Conservation (phyloP, 2,888 invertebrate genomes). For the Caenorhabditis wallacei region DNA sequence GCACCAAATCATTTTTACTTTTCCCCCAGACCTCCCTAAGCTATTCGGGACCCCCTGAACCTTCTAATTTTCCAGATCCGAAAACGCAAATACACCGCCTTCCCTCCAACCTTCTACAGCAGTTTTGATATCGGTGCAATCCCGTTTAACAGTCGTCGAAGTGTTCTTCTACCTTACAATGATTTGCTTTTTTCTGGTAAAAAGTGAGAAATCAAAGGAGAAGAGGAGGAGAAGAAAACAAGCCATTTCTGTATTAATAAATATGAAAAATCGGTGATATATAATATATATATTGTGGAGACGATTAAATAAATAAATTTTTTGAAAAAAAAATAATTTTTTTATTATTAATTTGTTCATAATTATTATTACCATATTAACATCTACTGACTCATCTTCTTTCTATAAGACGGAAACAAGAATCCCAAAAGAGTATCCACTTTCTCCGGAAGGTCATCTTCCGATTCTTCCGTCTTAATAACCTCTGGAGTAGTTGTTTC, state of each 20-base stretch:
- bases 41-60: no score
- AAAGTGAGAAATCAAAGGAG: slow-evolving; percentile 2
- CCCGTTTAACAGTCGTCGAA: slow-evolving; percentile 65
- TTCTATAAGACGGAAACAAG: slow-evolving; percentile 60
- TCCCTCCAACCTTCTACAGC: slow-evolving; percentile 70
- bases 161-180: slow-evolving; percentile 61
- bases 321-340: no score
- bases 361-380: slow-evolving; percentile 13
- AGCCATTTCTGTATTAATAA: slow-evolving; percentile 7
- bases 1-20: no score
- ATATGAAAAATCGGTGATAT: slow-evolving; percentile 33
- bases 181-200: slow-evolving; percentile 66
- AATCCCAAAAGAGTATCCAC: slow-evolving; percentile 64
- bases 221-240: no score
- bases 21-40: neutral
- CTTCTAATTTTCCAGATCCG: slow-evolving; percentile 62
- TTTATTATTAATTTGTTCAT: slow-evolving; percentile 36
- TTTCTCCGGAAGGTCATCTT: slow-evolving; percentile 62
- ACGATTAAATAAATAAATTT: slow-evolving; percentile 1
- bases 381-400: slow-evolving; percentile 35
- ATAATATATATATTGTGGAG: no score
- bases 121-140: slow-evolving; percentile 66
- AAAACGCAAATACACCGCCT: slow-evolving; percentile 70
- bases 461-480: neutral
- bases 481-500: neutral